Evolutionary conservation across 2,888 invertebrate genomes (phyloP).

Genomic region (Gonocerus acuteangulatus): DNA sequence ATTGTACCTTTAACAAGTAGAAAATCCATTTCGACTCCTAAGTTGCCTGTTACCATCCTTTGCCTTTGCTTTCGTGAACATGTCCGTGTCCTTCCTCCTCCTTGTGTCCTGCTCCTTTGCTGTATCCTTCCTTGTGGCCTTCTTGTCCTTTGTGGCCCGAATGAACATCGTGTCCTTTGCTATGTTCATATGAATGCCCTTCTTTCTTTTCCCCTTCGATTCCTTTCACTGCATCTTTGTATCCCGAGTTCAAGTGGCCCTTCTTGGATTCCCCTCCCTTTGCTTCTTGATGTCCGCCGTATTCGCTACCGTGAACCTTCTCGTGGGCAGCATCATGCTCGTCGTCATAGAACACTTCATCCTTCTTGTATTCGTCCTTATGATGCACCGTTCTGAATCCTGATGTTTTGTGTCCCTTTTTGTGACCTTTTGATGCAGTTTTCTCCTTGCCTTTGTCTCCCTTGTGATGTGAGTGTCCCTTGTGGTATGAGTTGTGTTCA

Average conservation of each 20-base stretch:
- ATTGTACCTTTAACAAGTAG: too few relatives aligned
- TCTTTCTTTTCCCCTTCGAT: conserved; percentile 53
- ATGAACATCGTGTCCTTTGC: conserved; percentile 52
- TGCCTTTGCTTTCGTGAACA: conserved; percentile 8
- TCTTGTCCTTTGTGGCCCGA: conserved; percentile 52
- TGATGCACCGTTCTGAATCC: conserved; percentile 66
- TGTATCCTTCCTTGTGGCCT: conserved; percentile 50
- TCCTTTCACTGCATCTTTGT: conserved; percentile 49
- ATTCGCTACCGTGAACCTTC: conserved; percentile 54
- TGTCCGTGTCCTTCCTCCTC: conserved; percentile 47
- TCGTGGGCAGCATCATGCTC: conserved; percentile 59
- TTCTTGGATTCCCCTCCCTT: conserved; percentile 54
- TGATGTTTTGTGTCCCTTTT: conserved; percentile 61
- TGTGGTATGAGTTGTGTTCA: conserved; percentile 50
- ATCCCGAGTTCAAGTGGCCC: conserved; percentile 49
- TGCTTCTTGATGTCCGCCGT: conserved; percentile 50
- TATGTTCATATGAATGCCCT: conserved; percentile 50
- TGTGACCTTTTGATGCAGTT: conserved; percentile 53
- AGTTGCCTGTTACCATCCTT: background rate
- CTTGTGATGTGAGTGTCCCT: conserved; percentile 47
- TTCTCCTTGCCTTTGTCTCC: conserved; percentile 51
- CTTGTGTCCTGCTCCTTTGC: conserved; percentile 49
- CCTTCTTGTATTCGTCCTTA: conserved; percentile 71
- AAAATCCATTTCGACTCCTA: too few relatives aligned
- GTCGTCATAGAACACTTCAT: conserved; percentile 67